Conservation (phyloP, 2,113 vertebrate species). For the Forbesichthys papilliferus region DNA sequence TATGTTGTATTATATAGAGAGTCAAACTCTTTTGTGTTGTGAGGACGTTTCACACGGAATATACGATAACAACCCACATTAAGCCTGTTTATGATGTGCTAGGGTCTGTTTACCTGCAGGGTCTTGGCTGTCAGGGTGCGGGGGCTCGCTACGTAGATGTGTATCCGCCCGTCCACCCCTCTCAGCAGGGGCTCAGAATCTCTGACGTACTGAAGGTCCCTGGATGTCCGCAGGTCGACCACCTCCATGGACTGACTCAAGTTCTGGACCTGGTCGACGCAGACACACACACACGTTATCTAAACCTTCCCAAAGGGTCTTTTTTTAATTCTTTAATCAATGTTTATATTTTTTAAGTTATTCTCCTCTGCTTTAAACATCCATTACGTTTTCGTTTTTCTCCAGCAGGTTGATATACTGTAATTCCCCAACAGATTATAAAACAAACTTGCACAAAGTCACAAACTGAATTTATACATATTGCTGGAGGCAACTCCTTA, state of each 20-base stretch:
- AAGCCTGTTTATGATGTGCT: neutral
- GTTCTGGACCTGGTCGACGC: conserved; percentile 86
- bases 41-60: neutral
- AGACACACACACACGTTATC: conserved; percentile 20
- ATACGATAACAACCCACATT: too few species aligned
- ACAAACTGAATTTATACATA: too few species aligned
- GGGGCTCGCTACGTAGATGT: conserved; percentile 84
- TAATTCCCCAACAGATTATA: too few species aligned
- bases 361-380: neutral
- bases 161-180: conserved; percentile 87
- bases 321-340: neutral
- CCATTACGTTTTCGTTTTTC: neutral
- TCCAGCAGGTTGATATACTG: too few species aligned
- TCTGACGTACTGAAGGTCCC: conserved; percentile 93
- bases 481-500: too few species aligned
- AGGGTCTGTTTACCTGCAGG: conserved; percentile 80
- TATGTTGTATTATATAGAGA: too few species aligned
- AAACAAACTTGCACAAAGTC: too few species aligned
- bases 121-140: conserved; percentile 78
- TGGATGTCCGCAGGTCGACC: conserved; percentile 89
- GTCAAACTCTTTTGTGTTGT: neutral
- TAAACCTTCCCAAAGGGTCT: neutral
- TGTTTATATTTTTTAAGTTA: too few species aligned
- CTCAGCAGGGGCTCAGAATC: conserved; percentile 93
- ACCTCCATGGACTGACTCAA: conserved; percentile 96